Evolutionary conservation across 2,113 vertebrate genomes (phyloP).

Genomic region (Saccopteryx bilineata): DNA sequence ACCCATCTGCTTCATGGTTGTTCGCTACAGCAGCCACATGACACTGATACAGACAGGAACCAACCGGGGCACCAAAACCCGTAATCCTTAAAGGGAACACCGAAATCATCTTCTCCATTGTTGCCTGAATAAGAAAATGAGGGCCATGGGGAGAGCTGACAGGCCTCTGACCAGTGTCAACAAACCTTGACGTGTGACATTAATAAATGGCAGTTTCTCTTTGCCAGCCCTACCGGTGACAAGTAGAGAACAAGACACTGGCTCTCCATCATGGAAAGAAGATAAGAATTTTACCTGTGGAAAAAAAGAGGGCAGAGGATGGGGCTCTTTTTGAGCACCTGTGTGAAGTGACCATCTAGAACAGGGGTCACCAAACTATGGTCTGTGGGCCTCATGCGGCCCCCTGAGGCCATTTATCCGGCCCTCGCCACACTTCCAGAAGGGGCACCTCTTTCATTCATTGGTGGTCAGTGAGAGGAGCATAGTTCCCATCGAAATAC

Average conservation of each 20-base stretch:
- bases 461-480: too few species aligned
- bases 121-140: background rate
- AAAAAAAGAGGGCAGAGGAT: rapidly evolving
- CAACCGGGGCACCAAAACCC: background rate
- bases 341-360: background rate
- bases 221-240: background rate
- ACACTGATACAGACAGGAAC: background rate
- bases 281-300: background rate
- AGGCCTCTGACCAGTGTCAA: background rate
- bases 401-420: too few species aligned
- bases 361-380: too few species aligned
- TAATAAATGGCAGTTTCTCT: background rate
- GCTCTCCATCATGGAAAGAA: background rate
- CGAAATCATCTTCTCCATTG: background rate
- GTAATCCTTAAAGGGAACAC: background rate
- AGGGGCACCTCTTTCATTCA: too few species aligned
- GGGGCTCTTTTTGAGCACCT: background rate
- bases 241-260: background rate
- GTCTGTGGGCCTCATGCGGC: too few species aligned
- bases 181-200: rapidly evolving
- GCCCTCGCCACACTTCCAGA: too few species aligned
- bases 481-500: too few species aligned
- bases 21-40: background rate
- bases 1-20: too few species aligned
- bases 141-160: too few species aligned